Conservation (phyloP, 2,888 invertebrate genomes). For the Cyrtodaria siliqua region DNA sequence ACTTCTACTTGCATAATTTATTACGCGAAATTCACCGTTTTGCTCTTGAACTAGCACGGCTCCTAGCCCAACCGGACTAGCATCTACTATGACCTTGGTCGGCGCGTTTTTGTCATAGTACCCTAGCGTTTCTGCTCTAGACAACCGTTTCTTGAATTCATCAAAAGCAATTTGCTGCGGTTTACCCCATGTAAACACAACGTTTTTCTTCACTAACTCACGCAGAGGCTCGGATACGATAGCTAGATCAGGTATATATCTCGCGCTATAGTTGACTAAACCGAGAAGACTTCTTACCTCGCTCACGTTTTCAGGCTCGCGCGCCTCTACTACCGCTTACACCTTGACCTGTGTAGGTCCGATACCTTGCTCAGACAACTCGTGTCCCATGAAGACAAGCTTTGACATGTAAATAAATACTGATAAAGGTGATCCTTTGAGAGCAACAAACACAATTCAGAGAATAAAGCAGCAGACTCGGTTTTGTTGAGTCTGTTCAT, state of each 20-base stretch:
- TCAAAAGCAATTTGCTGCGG: constrained; percentile 31
- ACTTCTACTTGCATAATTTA: constrained; percentile 50
- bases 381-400: constrained; percentile 47
- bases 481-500: too few relatives aligned
- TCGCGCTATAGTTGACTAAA: constrained; percentile 37
- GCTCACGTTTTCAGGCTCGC: constrained; percentile 41
- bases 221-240: constrained; percentile 32
- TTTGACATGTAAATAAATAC: constrained; percentile 46
- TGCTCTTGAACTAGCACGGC: constrained; percentile 53
- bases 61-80: constrained; percentile 58
- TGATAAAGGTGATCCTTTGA: too few relatives aligned
- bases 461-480: too few relatives aligned
- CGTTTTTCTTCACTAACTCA: too few relatives aligned
- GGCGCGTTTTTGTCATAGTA: constrained; percentile 36
- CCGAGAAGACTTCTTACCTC: constrained; percentile 60
- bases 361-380: constrained; percentile 48
- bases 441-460: too few relatives aligned
- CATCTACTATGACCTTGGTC: constrained; percentile 42
- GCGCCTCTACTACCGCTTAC: constrained; percentile 38
- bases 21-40: constrained; percentile 14
- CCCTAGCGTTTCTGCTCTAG: constrained; percentile 21
- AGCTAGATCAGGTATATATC: constrained; percentile 48
- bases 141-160: constrained; percentile 28
- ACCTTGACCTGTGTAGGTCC: constrained; percentile 38
- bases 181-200: constrained; percentile 31